phyloP scores from a whole-genome alignment of 2,113 vertebrate genomes.

The Bungarus multicinctus region DNA sequence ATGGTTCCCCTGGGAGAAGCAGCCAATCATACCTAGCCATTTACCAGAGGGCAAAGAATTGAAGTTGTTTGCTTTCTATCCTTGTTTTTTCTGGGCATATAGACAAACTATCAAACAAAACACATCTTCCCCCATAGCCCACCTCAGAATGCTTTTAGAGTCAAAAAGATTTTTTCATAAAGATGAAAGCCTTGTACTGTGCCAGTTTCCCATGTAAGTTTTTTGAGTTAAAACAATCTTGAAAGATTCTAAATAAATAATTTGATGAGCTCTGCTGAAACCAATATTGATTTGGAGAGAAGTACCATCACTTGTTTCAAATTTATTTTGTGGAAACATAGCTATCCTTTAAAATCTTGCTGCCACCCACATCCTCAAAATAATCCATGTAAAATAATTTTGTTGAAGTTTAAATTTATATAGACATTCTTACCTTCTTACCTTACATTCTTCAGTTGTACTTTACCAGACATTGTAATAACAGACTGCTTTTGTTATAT shows the following conservation, averaged over 20 bases:
- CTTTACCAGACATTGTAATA: neutral
- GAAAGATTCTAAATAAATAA: neutral
- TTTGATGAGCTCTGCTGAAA: neutral
- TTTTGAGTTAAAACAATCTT: neutral
- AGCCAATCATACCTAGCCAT: neutral
- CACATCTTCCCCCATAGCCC: neutral
- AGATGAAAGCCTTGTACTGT: neutral
- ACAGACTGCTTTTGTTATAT: neutral
- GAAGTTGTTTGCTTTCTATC: neutral
- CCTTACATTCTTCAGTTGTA: neutral
- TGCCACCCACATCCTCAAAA: neutral
- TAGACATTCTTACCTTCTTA: neutral
- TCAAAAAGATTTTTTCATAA: neutral
- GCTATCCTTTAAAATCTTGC: neutral
- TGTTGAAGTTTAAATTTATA: neutral
- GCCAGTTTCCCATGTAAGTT: neutral
- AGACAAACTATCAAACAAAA: neutral
- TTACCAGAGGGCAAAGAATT: neutral
- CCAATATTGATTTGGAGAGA: neutral
- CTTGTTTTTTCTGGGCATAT: neutral
- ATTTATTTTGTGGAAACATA: neutral
- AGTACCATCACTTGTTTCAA: neutral
- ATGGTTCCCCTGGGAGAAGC: neutral
- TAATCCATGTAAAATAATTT: neutral
- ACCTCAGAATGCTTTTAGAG: neutral